Evolutionary conservation across 2,113 vertebrate species (phyloP), one percentile per base, ranked within the genome.

Genomic region (Pachyramphus minor): DNA sequence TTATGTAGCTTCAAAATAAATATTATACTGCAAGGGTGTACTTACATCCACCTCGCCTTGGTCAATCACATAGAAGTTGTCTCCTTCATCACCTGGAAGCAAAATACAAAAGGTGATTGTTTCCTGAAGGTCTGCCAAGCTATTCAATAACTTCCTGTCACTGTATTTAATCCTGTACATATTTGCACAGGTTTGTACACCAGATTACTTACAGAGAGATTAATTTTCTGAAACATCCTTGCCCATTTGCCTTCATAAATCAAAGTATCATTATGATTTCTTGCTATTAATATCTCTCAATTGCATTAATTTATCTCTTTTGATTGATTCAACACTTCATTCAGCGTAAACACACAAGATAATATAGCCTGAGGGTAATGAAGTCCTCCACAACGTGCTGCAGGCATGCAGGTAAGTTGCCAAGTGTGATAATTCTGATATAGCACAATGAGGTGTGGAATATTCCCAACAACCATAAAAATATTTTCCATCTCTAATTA

Each of bases 31-130:
- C 13, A 66, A 53, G 37, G 62, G 27, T 5, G 47, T 84, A 96
- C 94, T 99, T 96, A 99, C 99, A 22, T 99, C 99, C 85, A 99
- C 99, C 98, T 99, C 99, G 63, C 99, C 99, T 92, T 99, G 99
- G 96, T 99, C 99, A 75, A 99, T 98, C 73, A 99, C 99, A 41
- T 99, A 99, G 97, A 99, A 99, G 97, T 99, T 99, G 96, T 99
- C 99, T 47, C 99, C 99, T 98, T 99, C 99, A 21, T 99, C 98
- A 84, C 99, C 99, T 99, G 95, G 45, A 96, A 93, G 50, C 55
- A 89, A 95, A 94, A 85, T 3, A 95, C 82, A 92, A 80, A 81
- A 63, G 56, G 53, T 84, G 79, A 92, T 52, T 87, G 83, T 77
- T 94, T 91, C 79, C 95, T 90, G 80, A 82, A 93, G 74, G 62